Evolutionary conservation across 2,888 invertebrate genomes (phyloP).

Genomic region (Macrophya alboannulata): DNA sequence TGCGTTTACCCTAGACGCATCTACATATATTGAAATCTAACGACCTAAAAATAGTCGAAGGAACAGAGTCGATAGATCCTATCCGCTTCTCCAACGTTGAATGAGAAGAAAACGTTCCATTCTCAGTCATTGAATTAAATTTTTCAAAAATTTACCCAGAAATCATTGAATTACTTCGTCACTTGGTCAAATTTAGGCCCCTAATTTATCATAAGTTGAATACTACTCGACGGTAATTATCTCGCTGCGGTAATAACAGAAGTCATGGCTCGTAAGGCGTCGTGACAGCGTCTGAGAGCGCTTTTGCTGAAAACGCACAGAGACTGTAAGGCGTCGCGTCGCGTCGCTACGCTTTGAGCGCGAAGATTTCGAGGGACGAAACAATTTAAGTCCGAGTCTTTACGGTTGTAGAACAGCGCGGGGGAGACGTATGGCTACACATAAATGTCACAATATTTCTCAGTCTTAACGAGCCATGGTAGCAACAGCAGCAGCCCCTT

Average conservation of each 20-base stretch:
- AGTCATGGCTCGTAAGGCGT: slow-evolving; percentile 41
- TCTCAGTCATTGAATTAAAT: not conserved
- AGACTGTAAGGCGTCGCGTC: not conserved
- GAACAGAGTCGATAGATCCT: not conserved
- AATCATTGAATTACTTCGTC: not conserved
- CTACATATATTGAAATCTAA: slow-evolving; percentile 38
- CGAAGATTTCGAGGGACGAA: slow-evolving; percentile 28
- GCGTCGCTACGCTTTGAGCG: slow-evolving; percentile 28
- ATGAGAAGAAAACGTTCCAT: slow-evolving; percentile 19
- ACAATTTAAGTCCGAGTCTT: slow-evolving; percentile 28
- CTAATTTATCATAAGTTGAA: not conserved
- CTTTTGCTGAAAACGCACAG: slow-evolving; percentile 2
- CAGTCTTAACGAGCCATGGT: slow-evolving; percentile 78
- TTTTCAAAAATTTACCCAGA: not conserved
- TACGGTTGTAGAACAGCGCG: slow-evolving; percentile 42
- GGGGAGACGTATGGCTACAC: slow-evolving; percentile 63
- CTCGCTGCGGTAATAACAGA: slow-evolving; percentile 11
- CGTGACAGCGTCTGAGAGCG: slow-evolving; percentile 11
- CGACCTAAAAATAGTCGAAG: slow-evolving; percentile 43
- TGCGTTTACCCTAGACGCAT: slow-evolving; percentile 22
- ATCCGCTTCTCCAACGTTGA: slow-evolving; percentile 1
- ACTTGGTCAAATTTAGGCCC: not conserved
- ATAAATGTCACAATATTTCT: slow-evolving; percentile 79
- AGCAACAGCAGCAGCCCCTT: slow-evolving; percentile 54
- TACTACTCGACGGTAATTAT: slow-evolving; percentile 8